Percentiles rank a stretch among this genome's conserved stretches.
Evolutionary conservation across 1,140 invertebrate species (phyloP).

Genomic region (Meloidogyne floridensis): DNA sequence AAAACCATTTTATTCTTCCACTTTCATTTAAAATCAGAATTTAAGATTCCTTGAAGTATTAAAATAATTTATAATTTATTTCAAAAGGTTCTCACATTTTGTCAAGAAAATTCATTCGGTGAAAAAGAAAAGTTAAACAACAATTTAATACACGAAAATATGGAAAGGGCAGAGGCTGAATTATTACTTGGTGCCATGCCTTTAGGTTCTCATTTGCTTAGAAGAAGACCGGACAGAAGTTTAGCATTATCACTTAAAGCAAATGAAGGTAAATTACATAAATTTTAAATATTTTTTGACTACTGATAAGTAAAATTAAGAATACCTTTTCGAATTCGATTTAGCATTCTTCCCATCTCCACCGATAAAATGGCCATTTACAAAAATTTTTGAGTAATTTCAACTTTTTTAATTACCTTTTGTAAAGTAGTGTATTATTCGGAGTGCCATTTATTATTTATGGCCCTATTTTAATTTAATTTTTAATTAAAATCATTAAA

Average conservation of each 20-base stretch:
- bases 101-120: background rate
- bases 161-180: slow-evolving; percentile 34
- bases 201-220: slow-evolving; percentile 35
- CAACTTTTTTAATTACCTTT: too few species aligned
- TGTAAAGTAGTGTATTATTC: too few species aligned
- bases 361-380: too few species aligned
- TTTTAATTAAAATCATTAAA: background rate
- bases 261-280: slow-evolving; percentile 32
- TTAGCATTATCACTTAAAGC: slow-evolving; percentile 34
- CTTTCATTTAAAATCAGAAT: too few species aligned
- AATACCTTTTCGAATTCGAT: too few species aligned
- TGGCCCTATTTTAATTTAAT: too few species aligned
- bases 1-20: too few species aligned
- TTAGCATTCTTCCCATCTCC: too few species aligned
- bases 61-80: background rate
- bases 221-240: slow-evolving; percentile 28
- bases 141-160: slow-evolving; percentile 33
- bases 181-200: slow-evolving; percentile 21
- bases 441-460: too few species aligned
- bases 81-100: background rate
- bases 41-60: too few species aligned
- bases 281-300: background rate
- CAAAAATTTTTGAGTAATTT: too few species aligned
- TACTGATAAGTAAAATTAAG: too few species aligned
- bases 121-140: slow-evolving; percentile 17